Evolutionary conservation across 2,113 vertebrate species (phyloP).

Genomic region (Pollachius pollachius): DNA sequence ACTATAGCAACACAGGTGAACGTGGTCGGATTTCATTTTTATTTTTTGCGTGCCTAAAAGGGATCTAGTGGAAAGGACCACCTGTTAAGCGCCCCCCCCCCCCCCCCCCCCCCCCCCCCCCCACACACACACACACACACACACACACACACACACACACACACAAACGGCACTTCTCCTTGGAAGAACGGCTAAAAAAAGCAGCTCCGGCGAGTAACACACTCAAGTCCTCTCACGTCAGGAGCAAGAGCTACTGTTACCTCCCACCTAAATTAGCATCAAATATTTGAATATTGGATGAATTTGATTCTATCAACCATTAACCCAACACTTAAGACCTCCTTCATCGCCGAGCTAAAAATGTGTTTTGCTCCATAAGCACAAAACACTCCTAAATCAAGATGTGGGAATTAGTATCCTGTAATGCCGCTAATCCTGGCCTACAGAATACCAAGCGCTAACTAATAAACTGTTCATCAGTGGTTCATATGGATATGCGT

Average conservation of each 20-base stretch:
- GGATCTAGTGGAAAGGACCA: slow-evolving; percentile 37
- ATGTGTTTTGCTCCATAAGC: too few relatives aligned
- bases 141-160: neutral
- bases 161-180: neutral
- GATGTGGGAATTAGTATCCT: neutral
- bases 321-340: neutral
- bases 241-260: slow-evolving; percentile 15
- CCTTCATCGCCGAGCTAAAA: neutral
- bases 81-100: slow-evolving; percentile 38
- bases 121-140: too few relatives aligned
- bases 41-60: slow-evolving; percentile 22
- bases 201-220: slow-evolving; percentile 25
- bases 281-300: slow-evolving; percentile 4
- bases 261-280: slow-evolving; percentile 5
- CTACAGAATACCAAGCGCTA: too few relatives aligned
- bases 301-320: neutral
- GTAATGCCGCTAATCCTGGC: too few relatives aligned
- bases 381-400: too few relatives aligned
- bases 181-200: slow-evolving; percentile 55
- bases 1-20: too few relatives aligned
- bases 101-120: too few relatives aligned
- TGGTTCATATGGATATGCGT: too few relatives aligned
- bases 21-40: neutral
- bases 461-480: too few relatives aligned
- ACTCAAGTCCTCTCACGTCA: slow-evolving; percentile 9